A percentile compares a stretch with the other conserved stretches of the same genome.
Conservation (phyloP, 2,888 invertebrate species). For the Hyles lineata region DNA sequence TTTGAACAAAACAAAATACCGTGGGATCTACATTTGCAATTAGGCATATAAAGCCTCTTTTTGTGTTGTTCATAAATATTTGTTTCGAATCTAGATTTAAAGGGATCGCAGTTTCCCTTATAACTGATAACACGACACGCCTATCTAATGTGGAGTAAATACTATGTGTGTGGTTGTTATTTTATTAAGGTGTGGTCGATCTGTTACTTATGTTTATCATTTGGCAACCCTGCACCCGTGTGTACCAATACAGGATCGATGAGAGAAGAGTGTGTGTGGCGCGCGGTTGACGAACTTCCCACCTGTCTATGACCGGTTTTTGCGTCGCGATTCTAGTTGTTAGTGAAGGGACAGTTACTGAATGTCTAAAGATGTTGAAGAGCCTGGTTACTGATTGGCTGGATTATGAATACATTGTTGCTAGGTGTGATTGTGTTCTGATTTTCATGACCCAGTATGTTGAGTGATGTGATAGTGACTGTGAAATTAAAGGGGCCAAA, state of each 20-base stretch:
- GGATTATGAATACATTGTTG: neutral
- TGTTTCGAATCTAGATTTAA: no score
- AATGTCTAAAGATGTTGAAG: neutral
- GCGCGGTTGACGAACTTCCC: conserved; percentile 34
- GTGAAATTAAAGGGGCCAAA: no score
- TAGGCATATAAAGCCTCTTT: no score
- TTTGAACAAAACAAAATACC: no score
- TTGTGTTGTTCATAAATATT: no score
- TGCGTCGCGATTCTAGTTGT: conserved; percentile 35
- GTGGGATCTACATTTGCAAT: no score
- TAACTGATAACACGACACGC: no score
- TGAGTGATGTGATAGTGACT: no score
- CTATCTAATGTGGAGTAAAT: neutral
- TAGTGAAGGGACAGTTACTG: neutral
- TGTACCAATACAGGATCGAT: conserved; percentile 1
- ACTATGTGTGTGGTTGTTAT: neutral
- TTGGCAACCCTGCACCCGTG: neutral
- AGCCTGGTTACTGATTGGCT: no score
- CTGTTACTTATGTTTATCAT: neutral
- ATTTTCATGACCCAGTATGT: no score
- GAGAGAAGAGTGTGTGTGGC: neutral
- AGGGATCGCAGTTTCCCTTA: no score
- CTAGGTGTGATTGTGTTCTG: neutral
- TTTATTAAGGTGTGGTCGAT: no score
- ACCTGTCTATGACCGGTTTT: conserved; percentile 51